These are phyloP conservation scores for Hypanus sabinus DNA, from an alignment of 2,113 vertebrate genomes.

Conservation along the genomic window DNA sequence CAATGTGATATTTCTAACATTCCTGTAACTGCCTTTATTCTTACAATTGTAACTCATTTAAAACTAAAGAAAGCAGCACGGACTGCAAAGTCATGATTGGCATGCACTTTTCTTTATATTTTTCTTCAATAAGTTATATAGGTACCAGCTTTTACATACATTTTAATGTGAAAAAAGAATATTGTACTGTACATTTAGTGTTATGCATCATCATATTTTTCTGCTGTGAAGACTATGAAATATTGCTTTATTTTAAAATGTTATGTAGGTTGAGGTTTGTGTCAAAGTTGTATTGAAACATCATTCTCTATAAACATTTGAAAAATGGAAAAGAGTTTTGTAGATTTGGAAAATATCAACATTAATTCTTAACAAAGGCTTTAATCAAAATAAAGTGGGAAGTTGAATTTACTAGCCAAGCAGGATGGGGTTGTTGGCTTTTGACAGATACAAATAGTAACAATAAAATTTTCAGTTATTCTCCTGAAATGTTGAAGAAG, in stretches of 20 bases:
- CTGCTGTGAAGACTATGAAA: slow-evolving; percentile 22
- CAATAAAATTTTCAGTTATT: not conserved
- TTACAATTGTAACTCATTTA: not conserved
- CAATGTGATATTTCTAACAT: slow-evolving; percentile 11
- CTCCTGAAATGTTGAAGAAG: not conserved
- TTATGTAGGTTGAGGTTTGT: not conserved
- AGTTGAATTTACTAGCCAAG: not conserved
- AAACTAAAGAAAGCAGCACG: not conserved
- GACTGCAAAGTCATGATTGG: slow-evolving; percentile 10
- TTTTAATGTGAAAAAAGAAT: slow-evolving; percentile 15
- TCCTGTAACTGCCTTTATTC: not conserved
- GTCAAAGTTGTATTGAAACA: slow-evolving; percentile 7
- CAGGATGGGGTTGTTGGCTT: not conserved
- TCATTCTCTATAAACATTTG: not conserved
- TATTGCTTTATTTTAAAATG: slow-evolving; percentile 26
- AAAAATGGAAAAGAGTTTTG: not conserved
- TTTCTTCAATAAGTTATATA: not conserved
- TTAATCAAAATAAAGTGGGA: not conserved
- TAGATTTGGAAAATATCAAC: not conserved
- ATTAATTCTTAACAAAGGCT: not conserved
- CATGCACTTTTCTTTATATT: slow-evolving; percentile 2
- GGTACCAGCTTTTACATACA: slow-evolving; percentile 21
- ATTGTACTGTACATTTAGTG: not conserved
- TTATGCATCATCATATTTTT: slow-evolving; percentile 2
- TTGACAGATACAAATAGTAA: not conserved